Evolutionary conservation across 2,797 vertebrate genomes (phyloP).

Genomic region (Coracias cyanogaster): DNA sequence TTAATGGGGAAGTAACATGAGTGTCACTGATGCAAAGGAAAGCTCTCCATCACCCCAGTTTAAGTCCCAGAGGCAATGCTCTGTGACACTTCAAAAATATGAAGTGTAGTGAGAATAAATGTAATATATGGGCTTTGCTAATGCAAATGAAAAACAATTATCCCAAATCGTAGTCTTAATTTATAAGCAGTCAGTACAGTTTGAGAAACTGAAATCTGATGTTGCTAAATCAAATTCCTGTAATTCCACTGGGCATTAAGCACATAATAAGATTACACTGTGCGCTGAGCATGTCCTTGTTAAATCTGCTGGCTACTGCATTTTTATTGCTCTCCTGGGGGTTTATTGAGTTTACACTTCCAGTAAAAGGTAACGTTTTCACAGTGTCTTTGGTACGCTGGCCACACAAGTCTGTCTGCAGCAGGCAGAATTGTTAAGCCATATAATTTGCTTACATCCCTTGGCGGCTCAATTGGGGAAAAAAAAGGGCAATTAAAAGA

Average conservation of each 20-base stretch:
- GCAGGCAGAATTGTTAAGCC: conserved; percentile 50
- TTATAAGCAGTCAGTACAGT: conserved; percentile 70
- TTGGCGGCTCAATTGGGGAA: not conserved
- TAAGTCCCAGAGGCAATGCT: conserved; percentile 13
- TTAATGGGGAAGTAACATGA: conserved; percentile 23
- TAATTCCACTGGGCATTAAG: conserved; percentile 74
- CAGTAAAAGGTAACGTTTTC: conserved; percentile 74
- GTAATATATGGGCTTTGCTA: conserved; percentile 48
- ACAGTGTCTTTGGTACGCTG: conserved; percentile 53
- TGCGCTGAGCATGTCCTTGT: conserved; percentile 75
- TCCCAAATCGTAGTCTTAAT: conserved; percentile 67
- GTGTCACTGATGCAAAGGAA: not conserved
- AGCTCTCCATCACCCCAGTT: conserved; percentile 40
- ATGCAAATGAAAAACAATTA: conserved; percentile 75
- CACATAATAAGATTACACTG: conserved; percentile 78
- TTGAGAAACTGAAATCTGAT: conserved; percentile 75
- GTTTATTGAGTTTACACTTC: conserved; percentile 75
- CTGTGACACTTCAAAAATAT: conserved; percentile 32
- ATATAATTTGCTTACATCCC: conserved; percentile 59
- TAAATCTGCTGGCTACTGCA: conserved; percentile 75
- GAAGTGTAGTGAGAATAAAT: conserved; percentile 50
- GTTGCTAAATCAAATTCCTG: conserved; percentile 77
- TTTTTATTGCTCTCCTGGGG: conserved; percentile 79
- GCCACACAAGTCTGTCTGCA: conserved; percentile 63
- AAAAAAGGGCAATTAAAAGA: conserved; percentile 63